Conservation (phyloP, 2,113 vertebrate species). For the Monarcha castaneiventris region DNA sequence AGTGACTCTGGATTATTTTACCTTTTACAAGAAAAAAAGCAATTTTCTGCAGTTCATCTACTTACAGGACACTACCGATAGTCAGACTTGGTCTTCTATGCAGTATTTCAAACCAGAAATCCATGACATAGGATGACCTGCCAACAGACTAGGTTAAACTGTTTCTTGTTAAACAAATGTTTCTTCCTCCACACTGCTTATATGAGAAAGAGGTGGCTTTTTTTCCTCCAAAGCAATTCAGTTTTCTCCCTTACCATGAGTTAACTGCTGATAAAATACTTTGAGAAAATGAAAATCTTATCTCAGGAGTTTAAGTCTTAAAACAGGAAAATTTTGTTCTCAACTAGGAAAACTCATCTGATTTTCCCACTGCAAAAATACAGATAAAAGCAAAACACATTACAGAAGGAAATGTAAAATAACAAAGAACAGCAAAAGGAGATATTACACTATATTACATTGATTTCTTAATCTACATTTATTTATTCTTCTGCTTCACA, state of each 20-base stretch:
- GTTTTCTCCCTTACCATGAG: background rate
- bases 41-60: background rate
- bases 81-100: background rate
- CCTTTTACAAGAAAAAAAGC: background rate
- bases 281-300: background rate
- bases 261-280: background rate
- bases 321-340: background rate
- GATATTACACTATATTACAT: background rate
- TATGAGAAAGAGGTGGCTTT: background rate
- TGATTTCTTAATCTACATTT: background rate
- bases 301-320: background rate
- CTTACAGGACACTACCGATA: background rate
- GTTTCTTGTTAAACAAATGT: background rate
- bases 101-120: background rate
- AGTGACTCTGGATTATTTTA: background rate
- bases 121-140: background rate
- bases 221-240: background rate
- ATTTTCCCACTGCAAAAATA: background rate
- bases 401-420: background rate
- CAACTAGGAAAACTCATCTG: background rate
- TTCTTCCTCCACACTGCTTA: background rate
- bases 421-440: background rate
- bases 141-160: background rate
- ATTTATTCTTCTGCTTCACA: background rate
- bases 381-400: background rate